Evolutionary conservation across 2,797 vertebrate species (phyloP).

Genomic region (Chaetodon trifasciatus): DNA sequence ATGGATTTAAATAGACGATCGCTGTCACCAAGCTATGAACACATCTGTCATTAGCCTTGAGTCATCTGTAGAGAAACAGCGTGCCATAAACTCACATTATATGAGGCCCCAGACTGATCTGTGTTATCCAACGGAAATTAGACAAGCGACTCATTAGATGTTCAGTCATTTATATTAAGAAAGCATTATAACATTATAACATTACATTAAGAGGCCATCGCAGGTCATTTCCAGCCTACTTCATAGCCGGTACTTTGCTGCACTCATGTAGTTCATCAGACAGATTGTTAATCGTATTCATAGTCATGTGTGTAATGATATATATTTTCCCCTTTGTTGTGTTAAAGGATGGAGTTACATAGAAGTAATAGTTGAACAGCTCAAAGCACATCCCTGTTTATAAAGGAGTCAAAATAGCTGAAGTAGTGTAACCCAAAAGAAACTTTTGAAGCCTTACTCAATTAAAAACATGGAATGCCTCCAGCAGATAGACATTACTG

Average conservation of each 20-base stretch:
- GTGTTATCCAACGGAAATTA: slow-evolving; percentile 27
- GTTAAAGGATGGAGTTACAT: slow-evolving; percentile 34
- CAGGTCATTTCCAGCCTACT: slow-evolving; percentile 32
- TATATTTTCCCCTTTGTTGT: slow-evolving; percentile 15
- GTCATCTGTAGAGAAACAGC: slow-evolving; percentile 69
- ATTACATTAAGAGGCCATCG: slow-evolving; percentile 44
- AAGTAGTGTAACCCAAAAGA: slow-evolving; percentile 33
- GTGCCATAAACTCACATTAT: slow-evolving; percentile 55
- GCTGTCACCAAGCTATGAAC: slow-evolving; percentile 64
- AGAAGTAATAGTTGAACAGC: slow-evolving; percentile 29
- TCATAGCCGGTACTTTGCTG: slow-evolving; percentile 17
- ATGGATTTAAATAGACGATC: slow-evolving; percentile 30
- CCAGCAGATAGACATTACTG: slow-evolving; percentile 47
- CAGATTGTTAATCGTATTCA: slow-evolving; percentile 12
- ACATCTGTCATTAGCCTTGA: slow-evolving; percentile 69
- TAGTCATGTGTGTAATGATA: slow-evolving; percentile 30
- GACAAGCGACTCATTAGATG: slow-evolving; percentile 3
- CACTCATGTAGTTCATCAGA: slow-evolving; percentile 31
- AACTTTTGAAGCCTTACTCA: slow-evolving; percentile 34
- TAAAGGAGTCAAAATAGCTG: slow-evolving; percentile 17
- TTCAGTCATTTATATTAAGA: slow-evolving; percentile 43
- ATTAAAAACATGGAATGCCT: slow-evolving; percentile 16
- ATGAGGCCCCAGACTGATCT: slow-evolving; percentile 28
- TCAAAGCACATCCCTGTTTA: slow-evolving; percentile 11
- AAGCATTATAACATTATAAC: too few species aligned